These are phyloP conservation scores for Sthenelais limicola DNA, from an alignment of 2,888 invertebrate species.

Conservation along the genomic window DNA sequence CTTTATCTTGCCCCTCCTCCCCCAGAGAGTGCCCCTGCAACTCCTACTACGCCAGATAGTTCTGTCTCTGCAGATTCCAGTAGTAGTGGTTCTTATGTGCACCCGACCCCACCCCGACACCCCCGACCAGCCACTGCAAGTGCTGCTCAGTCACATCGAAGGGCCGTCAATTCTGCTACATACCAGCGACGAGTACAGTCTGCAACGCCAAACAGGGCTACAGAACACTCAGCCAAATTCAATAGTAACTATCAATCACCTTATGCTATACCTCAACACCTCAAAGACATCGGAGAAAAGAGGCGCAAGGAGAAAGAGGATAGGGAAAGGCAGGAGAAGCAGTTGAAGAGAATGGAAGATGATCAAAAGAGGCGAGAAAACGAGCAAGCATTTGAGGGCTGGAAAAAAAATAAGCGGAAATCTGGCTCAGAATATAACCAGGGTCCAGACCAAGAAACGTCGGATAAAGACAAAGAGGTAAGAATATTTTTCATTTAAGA, in stretches of 20 bases:
- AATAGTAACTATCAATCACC: constrained; percentile 61
- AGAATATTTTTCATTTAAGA: too few species aligned
- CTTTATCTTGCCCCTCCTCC: constrained; percentile 34
- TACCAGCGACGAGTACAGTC: constrained; percentile 59
- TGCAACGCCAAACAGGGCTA: constrained; percentile 49
- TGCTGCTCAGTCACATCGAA: constrained; percentile 18
- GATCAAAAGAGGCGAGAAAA: constrained; percentile 58
- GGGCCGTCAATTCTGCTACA: constrained; percentile 33
- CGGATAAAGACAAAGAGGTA: too few species aligned
- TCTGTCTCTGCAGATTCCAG: background rate
- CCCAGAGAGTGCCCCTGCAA: background rate
- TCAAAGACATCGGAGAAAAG: constrained; percentile 49
- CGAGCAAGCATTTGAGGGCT: constrained; percentile 49
- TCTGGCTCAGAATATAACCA: too few species aligned
- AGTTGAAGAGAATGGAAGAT: constrained; percentile 56
- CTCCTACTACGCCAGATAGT: background rate
- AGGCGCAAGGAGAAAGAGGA: constrained; percentile 47
- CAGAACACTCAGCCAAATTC: constrained; percentile 32
- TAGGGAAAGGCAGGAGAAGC: constrained; percentile 53
- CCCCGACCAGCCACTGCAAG: constrained; percentile 62
- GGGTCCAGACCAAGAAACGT: too few species aligned
- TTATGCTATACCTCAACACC: constrained; percentile 62
- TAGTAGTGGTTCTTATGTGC: background rate
- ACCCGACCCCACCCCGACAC: constrained; percentile 54
- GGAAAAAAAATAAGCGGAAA: constrained; percentile 43